phyloP scores from a whole-genome alignment of 2,113 vertebrate genomes.

The Rana temporaria region DNA sequence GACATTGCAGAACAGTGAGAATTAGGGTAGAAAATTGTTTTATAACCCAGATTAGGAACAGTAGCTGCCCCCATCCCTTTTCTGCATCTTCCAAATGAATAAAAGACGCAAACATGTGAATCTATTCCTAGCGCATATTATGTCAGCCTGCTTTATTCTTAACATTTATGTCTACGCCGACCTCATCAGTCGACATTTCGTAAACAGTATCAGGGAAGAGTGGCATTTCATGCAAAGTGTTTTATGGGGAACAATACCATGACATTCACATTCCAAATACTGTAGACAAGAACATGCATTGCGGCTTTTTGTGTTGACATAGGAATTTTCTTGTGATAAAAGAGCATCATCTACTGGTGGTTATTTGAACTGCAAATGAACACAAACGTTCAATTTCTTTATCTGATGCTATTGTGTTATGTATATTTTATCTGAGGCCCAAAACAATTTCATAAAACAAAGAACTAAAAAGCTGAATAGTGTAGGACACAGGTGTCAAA shows the following conservation, averaged over 20 bases:
- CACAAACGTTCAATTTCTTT: too few species aligned
- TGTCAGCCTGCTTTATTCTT: background rate
- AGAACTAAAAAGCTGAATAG: too few species aligned
- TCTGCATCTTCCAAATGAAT: background rate
- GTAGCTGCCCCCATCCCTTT: background rate
- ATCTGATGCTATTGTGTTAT: too few species aligned
- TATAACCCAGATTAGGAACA: background rate
- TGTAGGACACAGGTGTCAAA: too few species aligned
- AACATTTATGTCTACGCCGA: background rate
- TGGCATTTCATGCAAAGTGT: slow-evolving; percentile 12
- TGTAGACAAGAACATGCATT: slow-evolving; percentile 4
- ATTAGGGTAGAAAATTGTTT: slow-evolving; percentile 4
- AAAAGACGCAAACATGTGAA: background rate
- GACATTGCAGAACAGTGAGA: slow-evolving; percentile 43
- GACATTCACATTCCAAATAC: slow-evolving; percentile 6
- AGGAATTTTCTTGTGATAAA: background rate
- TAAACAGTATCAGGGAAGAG: background rate
- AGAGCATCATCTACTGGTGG: slow-evolving; percentile 34
- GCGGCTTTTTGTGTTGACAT: background rate
- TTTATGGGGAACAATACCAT: slow-evolving; percentile 14
- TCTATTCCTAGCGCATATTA: background rate
- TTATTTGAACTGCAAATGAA: background rate
- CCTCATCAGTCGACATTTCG: background rate
- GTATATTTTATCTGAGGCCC: too few species aligned
- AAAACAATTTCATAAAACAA: too few species aligned